Evolutionary conservation across 2,113 vertebrate genomes (phyloP), one percentile per base, ranked within the genome.

Genomic region (Limnothrissa miodon): DNA sequence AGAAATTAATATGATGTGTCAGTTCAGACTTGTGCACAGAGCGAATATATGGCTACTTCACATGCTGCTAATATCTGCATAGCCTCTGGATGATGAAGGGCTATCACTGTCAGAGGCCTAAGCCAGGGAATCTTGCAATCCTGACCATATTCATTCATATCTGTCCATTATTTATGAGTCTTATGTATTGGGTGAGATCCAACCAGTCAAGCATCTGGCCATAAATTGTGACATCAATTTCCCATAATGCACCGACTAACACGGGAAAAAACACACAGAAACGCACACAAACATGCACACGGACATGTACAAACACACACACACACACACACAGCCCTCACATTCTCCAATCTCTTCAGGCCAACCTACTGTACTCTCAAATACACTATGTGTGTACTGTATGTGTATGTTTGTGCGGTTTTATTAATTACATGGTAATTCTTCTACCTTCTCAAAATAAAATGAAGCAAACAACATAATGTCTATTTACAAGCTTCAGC

Each of bases 141-240:
- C 86, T 90, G 90, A 21, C 92, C 89, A 56, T 56, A 74, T 74
- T 36, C 66, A 33, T 74, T 74, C 33, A 88, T 90, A 85, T 83
- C 84, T 88, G 92, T 93, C 87, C 70, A 88, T 92, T 89, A 92
- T 91, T 93, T 91, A 91, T 90, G 79, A 92, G 88, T 84, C 84
- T 23, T 44, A 48, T 83, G 89, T 88, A 89, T 93, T 91, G 79
- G 83, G 86, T 94, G 91, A 87, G 88, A 89, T 87, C 86, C 87
- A 85, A 90, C 29, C 87, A 89, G 86, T 78, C 86, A 88, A 86
- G 83, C 89, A 89, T 86, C 85, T 70, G 46, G 89, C 86, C 86
- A 86, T 88, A 87, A 84, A 86, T 88, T 89, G 78, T 88, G 86
- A 84, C 83, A 91, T 92, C 92, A 89, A 93, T 92, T 91, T 87